Evolutionary conservation across 2,113 vertebrate species (phyloP), one percentile per base, ranked within the genome.

Genomic region (Ranitomeya imitator): DNA sequence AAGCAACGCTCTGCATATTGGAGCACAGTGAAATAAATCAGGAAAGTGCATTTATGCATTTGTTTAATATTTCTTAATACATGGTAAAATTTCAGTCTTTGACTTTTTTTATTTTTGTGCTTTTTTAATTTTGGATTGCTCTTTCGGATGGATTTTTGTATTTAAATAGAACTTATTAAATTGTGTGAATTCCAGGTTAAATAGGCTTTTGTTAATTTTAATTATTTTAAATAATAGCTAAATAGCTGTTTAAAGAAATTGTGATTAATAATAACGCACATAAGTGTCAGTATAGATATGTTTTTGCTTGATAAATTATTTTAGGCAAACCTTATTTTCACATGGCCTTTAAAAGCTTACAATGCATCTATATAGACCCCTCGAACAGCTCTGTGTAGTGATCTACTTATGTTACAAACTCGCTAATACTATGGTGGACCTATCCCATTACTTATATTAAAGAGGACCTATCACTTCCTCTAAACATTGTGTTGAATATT

Each of bases 21-120:
- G 54, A 69, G 55, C 21, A 16, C 63, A 83, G 69, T 69, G 51
- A 83, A 67, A 67, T 67, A 84, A 84, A 84, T 84, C 63, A 55
- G 45, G 21, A 55, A 71, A 65, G 65, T 52, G 23, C 21, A 69
- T 69, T 83, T 54, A 83, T 83, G 6, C 63, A 69, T 83, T 67
- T 83, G 3, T 45, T 67, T 23, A 83, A 83, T 67, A 65, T 12
- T 54, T 83, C 45, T 69, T 69, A 83, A 69, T 21, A 45, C 45
- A 10, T 69, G 81, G 63, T 54, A 69, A 31, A 80, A 83, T 83
- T 51, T n/a, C 63, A 67, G 12, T 37, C 6, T 13, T 37, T 15
- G 31, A 2, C 37, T 37, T 6, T 71, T 31, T 71, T 37, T 73
- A 37, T 37, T 73, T 6, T 37, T 73, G 8, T 13, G 14, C 10